phyloP scores from a whole-genome alignment of 1,140 invertebrate species.

The Aphaenogaster ashmeadi region DNA sequence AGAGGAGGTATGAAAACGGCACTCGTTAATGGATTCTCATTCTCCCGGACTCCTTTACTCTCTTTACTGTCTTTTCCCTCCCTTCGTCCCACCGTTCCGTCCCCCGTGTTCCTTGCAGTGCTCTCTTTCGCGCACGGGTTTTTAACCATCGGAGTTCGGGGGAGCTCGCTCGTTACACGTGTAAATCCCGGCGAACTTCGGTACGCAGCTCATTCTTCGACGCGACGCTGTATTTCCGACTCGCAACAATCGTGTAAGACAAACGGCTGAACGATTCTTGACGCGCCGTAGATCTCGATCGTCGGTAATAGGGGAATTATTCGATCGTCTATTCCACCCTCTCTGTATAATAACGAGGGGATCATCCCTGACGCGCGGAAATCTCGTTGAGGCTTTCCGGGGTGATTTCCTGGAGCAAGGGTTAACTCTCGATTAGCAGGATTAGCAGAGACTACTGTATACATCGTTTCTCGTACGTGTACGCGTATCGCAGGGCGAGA shows the following conservation, averaged over 20 bases:
- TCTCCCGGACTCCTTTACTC: constrained; percentile 64
- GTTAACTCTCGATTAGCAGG: constrained; percentile 57
- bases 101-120: not conserved
- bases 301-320: constrained; percentile 64
- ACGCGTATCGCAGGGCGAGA: not conserved
- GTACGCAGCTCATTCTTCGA: not conserved
- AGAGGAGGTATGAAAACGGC: constrained; percentile 78
- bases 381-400: constrained; percentile 56
- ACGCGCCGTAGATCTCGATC: constrained; percentile 52
- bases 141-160: constrained; percentile 40
- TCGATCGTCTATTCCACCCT: constrained; percentile 48
- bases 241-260: not conserved
- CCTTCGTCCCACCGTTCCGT: not conserved
- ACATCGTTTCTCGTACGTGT: not conserved
- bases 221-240: constrained; percentile 1
- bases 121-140: constrained; percentile 25
- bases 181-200: constrained; percentile 48
- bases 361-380: constrained; percentile 53
- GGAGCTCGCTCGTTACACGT: constrained; percentile 49
- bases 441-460: constrained; percentile 6
- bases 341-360: constrained; percentile 58
- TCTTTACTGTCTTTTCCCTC: constrained; percentile 53
- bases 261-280: constrained; percentile 48
- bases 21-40: constrained; percentile 83
- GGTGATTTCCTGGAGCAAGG: constrained; percentile 28